phyloP scores from a whole-genome alignment of 2,888 invertebrate species.

The Zaprionus lineosus region DNA sequence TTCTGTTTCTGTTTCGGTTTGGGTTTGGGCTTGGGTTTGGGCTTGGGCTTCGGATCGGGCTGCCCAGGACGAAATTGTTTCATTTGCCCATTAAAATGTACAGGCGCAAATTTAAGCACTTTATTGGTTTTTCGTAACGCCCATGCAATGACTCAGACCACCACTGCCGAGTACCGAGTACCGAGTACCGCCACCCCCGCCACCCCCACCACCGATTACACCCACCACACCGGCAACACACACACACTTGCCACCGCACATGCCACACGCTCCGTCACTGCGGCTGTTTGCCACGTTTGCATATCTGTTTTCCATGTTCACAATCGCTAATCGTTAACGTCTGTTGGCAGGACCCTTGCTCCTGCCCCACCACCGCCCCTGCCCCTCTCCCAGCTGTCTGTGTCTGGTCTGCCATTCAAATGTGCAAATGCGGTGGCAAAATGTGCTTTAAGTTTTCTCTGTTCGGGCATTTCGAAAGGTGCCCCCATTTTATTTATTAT shows the following conservation, averaged over 20 bases:
- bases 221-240: neutral
- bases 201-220: neutral
- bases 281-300: conserved; percentile 72
- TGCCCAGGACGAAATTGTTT: conserved; percentile 59
- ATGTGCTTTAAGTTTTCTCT: conserved; percentile 3
- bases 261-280: conserved; percentile 33
- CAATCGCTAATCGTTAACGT: conserved; percentile 68
- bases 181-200: no score
- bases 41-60: conserved; percentile 15
- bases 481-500: no score
- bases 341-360: conserved; percentile 18
- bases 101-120: conserved; percentile 69
- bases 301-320: conserved; percentile 73
- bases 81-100: conserved; percentile 73
- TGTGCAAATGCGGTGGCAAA: neutral
- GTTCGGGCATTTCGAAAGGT: no score
- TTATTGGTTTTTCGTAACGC: conserved; percentile 63
- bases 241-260: conserved; percentile 27
- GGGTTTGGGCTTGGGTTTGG: neutral
- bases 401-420: neutral
- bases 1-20: no score
- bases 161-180: no score
- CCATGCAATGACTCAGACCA: conserved; percentile 13
- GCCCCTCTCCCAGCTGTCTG: neutral
- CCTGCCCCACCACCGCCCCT: neutral